phyloP scores from a whole-genome alignment of 2,113 vertebrate species.

The Corydoras sp. region DNA sequence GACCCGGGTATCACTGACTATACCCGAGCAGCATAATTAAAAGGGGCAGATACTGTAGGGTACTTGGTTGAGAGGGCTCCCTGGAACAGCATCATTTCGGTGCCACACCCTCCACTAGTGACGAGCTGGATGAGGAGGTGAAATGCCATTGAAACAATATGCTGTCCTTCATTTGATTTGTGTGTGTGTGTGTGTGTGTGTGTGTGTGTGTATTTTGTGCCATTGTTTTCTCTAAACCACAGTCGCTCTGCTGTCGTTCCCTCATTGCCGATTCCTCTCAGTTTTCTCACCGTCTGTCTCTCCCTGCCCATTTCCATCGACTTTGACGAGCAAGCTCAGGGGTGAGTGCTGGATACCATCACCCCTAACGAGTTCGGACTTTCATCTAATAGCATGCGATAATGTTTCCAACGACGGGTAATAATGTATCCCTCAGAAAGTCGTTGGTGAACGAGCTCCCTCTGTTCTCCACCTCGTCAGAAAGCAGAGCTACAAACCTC shows the following conservation, averaged over 20 bases:
- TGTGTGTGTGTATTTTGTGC: no score
- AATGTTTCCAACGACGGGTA: slow-evolving; percentile 57
- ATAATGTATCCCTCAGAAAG: slow-evolving; percentile 57
- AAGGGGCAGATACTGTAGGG: no score
- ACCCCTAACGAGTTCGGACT: slow-evolving; percentile 60
- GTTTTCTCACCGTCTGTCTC: slow-evolving; percentile 15
- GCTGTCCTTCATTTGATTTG: no score
- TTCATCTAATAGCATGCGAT: slow-evolving; percentile 58
- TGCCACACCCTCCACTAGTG: no score
- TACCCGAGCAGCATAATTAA: no score
- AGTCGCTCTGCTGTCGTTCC: neutral
- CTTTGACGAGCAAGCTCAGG: slow-evolving; percentile 9
- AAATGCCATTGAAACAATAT: no score
- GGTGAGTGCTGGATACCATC: slow-evolving; percentile 44
- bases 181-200: no score
- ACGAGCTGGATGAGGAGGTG: no score
- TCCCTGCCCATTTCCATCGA: slow-evolving; percentile 25
- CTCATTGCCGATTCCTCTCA: slow-evolving; percentile 25
- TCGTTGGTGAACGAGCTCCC: slow-evolving; percentile 52
- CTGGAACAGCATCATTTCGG: no score
- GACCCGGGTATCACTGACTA: no score
- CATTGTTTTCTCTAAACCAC: neutral
- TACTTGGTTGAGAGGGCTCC: no score
- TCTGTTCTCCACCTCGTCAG: slow-evolving; percentile 22
- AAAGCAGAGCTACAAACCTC: neutral